Evolutionary conservation across 1,140 invertebrate species (phyloP).

Genomic region (Drosophila nigromelanica): DNA sequence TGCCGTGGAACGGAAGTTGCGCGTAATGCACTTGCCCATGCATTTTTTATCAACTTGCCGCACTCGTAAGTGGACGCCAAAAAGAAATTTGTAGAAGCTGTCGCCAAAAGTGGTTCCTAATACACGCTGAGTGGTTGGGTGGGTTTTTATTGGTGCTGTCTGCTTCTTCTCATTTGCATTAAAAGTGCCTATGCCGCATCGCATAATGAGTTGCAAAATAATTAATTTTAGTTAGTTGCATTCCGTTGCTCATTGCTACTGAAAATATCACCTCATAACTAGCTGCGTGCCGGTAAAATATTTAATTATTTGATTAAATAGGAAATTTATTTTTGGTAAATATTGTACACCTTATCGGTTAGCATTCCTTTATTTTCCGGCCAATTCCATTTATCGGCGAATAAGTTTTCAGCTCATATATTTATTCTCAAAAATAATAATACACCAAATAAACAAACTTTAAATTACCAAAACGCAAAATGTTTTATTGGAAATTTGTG

Average conservation of each 20-base stretch:
- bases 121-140: neutral
- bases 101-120: neutral
- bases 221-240: conserved; percentile 41
- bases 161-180: neutral
- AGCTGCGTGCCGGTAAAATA: no score
- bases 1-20: conserved; percentile 22
- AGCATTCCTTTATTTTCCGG: no score
- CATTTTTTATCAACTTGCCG: conserved; percentile 41
- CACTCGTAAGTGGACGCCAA: conserved; percentile 29
- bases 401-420: no score
- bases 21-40: conserved; percentile 36
- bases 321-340: no score
- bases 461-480: no score
- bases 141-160: neutral
- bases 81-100: conserved; percentile 5
- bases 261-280: no score
- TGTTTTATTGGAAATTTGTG: no score
- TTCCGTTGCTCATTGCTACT: neutral
- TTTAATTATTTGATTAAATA: no score
- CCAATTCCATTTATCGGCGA: no score
- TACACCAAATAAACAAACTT: no score
- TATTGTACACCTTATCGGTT: no score
- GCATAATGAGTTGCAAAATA: conserved; percentile 38
- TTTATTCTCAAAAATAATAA: no score
- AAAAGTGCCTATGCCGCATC: conserved; percentile 7